Percentiles rank a stretch among this genome's conserved stretches.
Evolutionary conservation across 2,888 invertebrate genomes (phyloP).

Genomic region (Choristoneura rosaceana): DNA sequence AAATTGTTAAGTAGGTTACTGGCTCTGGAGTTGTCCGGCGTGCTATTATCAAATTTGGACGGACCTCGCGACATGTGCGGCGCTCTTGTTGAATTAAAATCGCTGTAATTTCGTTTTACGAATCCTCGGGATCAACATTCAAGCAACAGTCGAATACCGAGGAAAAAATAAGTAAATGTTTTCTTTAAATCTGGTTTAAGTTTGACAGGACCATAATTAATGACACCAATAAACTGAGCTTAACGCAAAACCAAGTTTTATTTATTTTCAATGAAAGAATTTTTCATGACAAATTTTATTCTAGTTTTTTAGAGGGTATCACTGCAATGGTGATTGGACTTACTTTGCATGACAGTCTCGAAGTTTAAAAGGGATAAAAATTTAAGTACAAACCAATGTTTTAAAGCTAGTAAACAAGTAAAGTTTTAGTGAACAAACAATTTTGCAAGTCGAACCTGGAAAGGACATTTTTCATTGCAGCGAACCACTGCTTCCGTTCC

Average conservation of each 20-base stretch:
- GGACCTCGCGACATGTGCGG: conserved; percentile 16
- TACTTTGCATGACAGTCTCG: not conserved
- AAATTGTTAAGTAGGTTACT: conserved; percentile 42
- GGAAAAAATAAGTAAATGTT: not conserved
- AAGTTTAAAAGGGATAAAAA: not conserved
- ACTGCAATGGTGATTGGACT: not conserved
- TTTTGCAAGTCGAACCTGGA: conserved; percentile 71
- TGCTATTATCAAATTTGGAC: conserved; percentile 38
- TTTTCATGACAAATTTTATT: no score
- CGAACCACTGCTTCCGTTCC: conserved; percentile 82
- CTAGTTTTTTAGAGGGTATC: not conserved
- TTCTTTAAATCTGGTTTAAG: no score
- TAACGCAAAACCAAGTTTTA: no score
- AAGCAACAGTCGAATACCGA: not conserved
- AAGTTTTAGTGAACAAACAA: not conserved
- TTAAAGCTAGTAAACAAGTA: not conserved
- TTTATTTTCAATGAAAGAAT: no score
- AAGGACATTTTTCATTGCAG: conserved; percentile 83
- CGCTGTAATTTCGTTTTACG: not conserved
- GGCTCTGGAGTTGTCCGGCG: conserved; percentile 21
- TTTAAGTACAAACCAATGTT: not conserved
- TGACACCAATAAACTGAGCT: no score
- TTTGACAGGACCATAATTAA: no score
- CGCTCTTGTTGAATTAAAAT: conserved; percentile 9
- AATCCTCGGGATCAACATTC: not conserved